Evolutionary conservation across 2,113 vertebrate species (phyloP), one percentile per base, ranked within the genome.

Genomic region (Varanus komodoensis): DNA sequence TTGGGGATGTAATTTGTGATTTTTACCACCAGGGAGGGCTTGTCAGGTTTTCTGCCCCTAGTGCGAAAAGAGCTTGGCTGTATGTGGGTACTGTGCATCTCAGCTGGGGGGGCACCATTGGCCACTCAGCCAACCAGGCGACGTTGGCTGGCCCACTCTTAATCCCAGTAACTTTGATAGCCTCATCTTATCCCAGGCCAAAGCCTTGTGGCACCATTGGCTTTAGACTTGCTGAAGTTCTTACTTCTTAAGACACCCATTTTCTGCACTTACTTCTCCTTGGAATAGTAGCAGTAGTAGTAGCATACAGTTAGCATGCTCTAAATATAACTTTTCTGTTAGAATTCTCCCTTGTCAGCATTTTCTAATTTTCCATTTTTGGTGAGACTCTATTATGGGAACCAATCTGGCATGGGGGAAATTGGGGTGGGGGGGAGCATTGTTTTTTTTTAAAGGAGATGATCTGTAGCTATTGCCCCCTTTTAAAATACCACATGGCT

Each of bases 131-230:
- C 34, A 75, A n/a, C 74, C 38, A 75, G 15, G 38, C 38, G 34
- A 34, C 71, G 34, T n/a, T 38, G 34, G n/a, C 34, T n/a, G 38
- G 6, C 15, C 73, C 74, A 21, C 5, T 38, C 12, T 87, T 67
- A 50, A 25, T 50, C 38, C n/a, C 34, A 68, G 68, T 69, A 19
- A 1, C 14, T 44, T 5, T 71, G 29, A 0, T 0, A 0, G 17
- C 68, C 14, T 7, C 14, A n/a, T 6, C 17, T 29, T 4, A 29
- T 73, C 79, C 78, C 52, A 67, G 69, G 89, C 89, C 7, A 84
- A 92, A 92, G 86, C 29, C 48, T 84, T 17, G 83, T 86, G 79
- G 6, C 92, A 0, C 84, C 38, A 25, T 19, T 19, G 83, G 32
- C 34, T 84, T 57, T 81, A 74, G 87, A 79, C 5, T 74, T n/a